Base-by-base conservation (phyloP, 1,140 invertebrate species). In the Drosophila tani region DNA sequence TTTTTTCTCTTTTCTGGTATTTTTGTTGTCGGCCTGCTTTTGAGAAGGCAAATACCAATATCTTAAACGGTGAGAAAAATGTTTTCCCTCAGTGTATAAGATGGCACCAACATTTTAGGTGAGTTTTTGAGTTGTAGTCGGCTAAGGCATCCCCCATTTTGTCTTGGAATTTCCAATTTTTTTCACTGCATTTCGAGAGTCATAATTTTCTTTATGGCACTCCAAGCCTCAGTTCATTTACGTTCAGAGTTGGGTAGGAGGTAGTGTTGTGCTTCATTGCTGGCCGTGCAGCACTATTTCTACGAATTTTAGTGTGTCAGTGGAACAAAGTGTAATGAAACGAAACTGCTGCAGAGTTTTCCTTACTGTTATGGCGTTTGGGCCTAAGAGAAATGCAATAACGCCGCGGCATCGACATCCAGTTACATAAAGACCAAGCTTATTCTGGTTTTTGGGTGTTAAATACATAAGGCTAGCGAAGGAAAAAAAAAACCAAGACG, bases 261-360 rank as follows among this genome's bases (percentile, higher is more conserved):
- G 14, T 17, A 63, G 41, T 62, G 15, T 32, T 56, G 19, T 64
- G 67, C 45, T 41, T 62, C 53, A 56, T 75, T 64, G 6, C 27
- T 29, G 53, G 27, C 32, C 41, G 45, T 40, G 21, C 60, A 40
- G 59, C 62, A 24, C 46, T 41, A 47, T 65, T 53, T 49, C 45
- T 47, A 35, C 40, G 50, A 43, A 59, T 24, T 63, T 58, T 68
- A 67, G 77, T 84, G 59, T 81, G 82, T 81, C 73, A 84, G 73
- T 81, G 82, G 81, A 68, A 60, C 77, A 81, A 63, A 74, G 63
- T 78, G 56, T 82, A 81, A 81, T 77, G 60, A 73, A 78, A 84
- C 60, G 71, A 76, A 79, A 83, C 74, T 82, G 81, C 56, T 57
- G 75, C 74, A 78, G 53, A 24, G 75, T 68, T 78, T 69, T 60